phyloP scores from a whole-genome alignment of 92 coral and sea anemone species.

The Scolanthus callimorphus region DNA sequence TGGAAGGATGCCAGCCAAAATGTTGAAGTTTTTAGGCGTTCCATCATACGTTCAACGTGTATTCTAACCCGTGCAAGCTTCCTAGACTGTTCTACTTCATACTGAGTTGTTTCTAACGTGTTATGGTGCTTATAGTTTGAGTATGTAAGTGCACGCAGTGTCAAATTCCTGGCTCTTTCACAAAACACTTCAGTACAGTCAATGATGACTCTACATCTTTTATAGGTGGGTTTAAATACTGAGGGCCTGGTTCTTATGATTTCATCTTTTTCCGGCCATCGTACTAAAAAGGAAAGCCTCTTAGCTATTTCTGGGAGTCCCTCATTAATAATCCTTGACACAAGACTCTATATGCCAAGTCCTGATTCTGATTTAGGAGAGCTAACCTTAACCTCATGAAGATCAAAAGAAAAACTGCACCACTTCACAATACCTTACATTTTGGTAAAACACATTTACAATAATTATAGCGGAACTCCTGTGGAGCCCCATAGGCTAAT shows the following conservation, averaged over 20 bases:
- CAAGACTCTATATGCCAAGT: background rate
- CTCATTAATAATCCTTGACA: background rate
- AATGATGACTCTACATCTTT: constrained; percentile 41
- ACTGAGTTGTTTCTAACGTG: constrained; percentile 23
- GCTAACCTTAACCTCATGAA: background rate
- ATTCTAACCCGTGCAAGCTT: constrained; percentile 29
- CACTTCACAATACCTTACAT: background rate
- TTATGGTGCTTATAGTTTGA: too few relatives aligned
- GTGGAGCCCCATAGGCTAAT: too few relatives aligned
- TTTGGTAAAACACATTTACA: background rate
- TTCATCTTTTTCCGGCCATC: background rate
- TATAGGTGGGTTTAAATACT: constrained; percentile 26
- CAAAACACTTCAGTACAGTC: constrained; percentile 50
- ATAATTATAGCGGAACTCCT: too few relatives aligned
- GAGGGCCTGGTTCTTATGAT: background rate
- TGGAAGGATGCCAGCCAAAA: constrained; percentile 11
- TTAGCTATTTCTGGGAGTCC: background rate
- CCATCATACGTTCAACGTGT: constrained; percentile 39
- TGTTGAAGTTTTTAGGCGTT: constrained; percentile 31
- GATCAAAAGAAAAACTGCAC: background rate
- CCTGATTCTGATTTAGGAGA: background rate
- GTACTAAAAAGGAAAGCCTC: background rate
- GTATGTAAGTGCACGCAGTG: constrained; percentile 45
- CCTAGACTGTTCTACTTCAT: constrained; percentile 11
- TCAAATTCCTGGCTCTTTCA: constrained; percentile 36